Base-by-base conservation (phyloP, 2,797 vertebrate genomes). In the Propithecus perrieri region DNA sequence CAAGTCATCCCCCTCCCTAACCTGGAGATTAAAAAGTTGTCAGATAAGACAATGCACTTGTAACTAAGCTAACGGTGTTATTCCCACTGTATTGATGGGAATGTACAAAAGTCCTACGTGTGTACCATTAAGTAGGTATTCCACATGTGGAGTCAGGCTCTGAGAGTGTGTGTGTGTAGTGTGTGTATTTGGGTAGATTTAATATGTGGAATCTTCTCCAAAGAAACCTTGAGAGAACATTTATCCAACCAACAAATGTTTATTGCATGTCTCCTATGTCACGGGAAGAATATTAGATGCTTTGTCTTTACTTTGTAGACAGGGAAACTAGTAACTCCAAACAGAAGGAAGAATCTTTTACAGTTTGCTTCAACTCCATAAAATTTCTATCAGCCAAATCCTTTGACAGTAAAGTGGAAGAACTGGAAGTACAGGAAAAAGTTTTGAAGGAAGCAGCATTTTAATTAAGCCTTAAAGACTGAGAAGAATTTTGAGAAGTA, bases 381-480 rank as follows among this genome's bases (percentile, higher is more conserved):
- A 75, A 84, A 48, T n/a, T 55, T 26, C 57, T 50, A 6, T 71
- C 50, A 17, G 53, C 53, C 90, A 83, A 78, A 78, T 67, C 48
- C 35, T 85, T 72, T 75, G n/a, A 50, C n/a, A 48, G 14, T 12
- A 28, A n/a, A 41, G 71, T 84, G 30, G 43, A 89, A 89, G 57
- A 83, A 75, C 22, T 41, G 1, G 20, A 87, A 46, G 30, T 38
- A 79, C 1, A 87, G 20, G 28, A 57, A 43, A 94, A 61, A 41
- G 41, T 72, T 67, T 84, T 35, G 48, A 95, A 89, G 48, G 76
- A 75, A 94, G 17, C 9, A 46, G 4, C 46, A 71, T 93, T 92
- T 92, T 85, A 87, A 94, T 88, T 69, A 92, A 83, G 57, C 2
- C 26, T 85, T 85, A 15, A 94, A 92, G 71, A 80, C 80, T 75